Percentiles rank a stretch among this genome's conserved stretches.
Evolutionary conservation across 2,888 invertebrate genomes (phyloP).

Genomic region (Eubasilissa splendida): DNA sequence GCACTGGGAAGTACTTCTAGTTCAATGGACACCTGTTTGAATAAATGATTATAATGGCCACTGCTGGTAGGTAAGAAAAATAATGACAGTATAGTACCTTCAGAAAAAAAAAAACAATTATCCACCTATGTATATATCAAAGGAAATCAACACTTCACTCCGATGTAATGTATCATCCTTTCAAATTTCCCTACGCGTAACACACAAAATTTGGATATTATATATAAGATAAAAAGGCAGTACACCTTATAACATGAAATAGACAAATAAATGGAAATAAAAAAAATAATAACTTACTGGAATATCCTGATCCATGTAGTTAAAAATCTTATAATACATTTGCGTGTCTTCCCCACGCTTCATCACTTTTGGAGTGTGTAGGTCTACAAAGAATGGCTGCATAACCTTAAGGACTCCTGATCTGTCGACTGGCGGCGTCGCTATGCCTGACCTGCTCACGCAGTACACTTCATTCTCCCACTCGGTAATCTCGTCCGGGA

Average conservation of each 20-base stretch:
- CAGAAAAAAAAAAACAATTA: too few species aligned
- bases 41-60: background rate
- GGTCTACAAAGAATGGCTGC: constrained; percentile 84
- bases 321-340: constrained; percentile 79
- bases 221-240: background rate
- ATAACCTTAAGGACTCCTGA: constrained; percentile 79
- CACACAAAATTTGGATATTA: background rate
- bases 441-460: constrained; percentile 65
- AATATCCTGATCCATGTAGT: constrained; percentile 79
- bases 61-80: too few species aligned
- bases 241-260: background rate
- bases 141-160: too few species aligned
- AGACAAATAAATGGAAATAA: background rate
- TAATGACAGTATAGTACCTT: too few species aligned
- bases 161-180: too few species aligned
- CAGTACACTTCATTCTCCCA: constrained; percentile 68
- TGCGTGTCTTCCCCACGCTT: constrained; percentile 78
- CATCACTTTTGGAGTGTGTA: constrained; percentile 78
- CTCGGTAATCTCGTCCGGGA: constrained; percentile 68
- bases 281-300: constrained; percentile 75
- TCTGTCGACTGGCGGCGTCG: constrained; percentile 67
- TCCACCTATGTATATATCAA: too few species aligned
- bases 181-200: too few species aligned
- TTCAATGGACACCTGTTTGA: constrained; percentile 43
- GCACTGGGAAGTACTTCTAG: constrained; percentile 49